These are phyloP conservation scores for Thunnus albacares DNA, from an alignment of 2,797 vertebrate species.

Conservation along the genomic window DNA sequence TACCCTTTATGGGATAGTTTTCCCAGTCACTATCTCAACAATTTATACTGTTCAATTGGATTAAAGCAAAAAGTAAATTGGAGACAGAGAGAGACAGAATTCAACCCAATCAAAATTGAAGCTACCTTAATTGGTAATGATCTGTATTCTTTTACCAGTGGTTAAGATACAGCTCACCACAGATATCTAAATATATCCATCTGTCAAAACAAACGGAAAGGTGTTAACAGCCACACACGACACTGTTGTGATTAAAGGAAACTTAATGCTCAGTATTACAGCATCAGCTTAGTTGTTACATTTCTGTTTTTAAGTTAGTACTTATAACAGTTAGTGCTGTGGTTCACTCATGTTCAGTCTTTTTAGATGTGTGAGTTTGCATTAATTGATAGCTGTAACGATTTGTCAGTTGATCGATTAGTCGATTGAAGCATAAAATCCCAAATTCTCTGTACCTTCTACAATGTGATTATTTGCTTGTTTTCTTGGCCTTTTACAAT, in stretches of 20 bases:
- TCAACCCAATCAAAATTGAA: not conserved
- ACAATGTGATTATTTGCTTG: too few relatives aligned
- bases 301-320: not conserved
- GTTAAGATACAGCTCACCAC: not conserved
- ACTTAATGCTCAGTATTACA: not conserved
- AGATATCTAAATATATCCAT: not conserved
- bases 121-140: too few relatives aligned
- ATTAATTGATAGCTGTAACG: not conserved
- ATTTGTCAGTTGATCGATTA: too few relatives aligned
- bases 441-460: too few relatives aligned
- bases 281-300: not conserved
- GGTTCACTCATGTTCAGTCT: not conserved
- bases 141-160: not conserved
- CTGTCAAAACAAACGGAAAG: not conserved
- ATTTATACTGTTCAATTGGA: not conserved
- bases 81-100: not conserved
- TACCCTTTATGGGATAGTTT: not conserved
- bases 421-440: too few relatives aligned
- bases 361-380: not conserved
- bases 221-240: too few relatives aligned
- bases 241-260: not conserved
- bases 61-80: not conserved
- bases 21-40: not conserved
- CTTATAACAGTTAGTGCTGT: not conserved
- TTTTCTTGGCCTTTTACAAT: too few relatives aligned